phyloP scores from a whole-genome alignment of 2,888 invertebrate genomes.

The Anticlea derivata region DNA sequence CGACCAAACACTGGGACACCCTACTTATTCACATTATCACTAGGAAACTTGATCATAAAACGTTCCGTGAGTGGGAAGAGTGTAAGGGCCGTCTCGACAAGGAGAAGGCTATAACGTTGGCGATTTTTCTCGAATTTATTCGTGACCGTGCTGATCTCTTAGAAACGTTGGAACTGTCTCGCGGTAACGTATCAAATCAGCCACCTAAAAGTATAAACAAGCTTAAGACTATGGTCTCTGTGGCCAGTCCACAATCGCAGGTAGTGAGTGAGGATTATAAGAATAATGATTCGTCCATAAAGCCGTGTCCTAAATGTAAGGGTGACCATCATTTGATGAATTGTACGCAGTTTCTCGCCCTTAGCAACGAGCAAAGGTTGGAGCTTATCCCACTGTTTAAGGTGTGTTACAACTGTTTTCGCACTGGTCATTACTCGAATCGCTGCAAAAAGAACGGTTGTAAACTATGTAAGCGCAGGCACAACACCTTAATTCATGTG shows the following conservation, averaged over 20 bases:
- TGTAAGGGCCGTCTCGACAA: conserved; percentile 25
- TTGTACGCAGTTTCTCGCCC: conserved; percentile 32
- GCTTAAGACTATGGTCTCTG: conserved; percentile 1
- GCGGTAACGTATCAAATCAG: neutral
- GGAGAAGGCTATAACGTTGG: neutral
- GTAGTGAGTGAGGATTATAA: neutral
- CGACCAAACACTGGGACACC: conserved; percentile 36
- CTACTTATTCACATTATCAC: conserved; percentile 38
- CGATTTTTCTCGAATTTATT: neutral
- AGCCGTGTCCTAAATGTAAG: conserved; percentile 17
- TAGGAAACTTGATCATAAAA: conserved; percentile 35
- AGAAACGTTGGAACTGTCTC: conserved; percentile 27
- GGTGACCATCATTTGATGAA: conserved; percentile 28
- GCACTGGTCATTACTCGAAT: conserved; percentile 31
- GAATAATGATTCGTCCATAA: neutral
- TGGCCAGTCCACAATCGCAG: neutral
- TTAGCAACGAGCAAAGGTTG: conserved; percentile 28
- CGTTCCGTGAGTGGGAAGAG: conserved; percentile 40
- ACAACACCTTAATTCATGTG: conserved; percentile 24
- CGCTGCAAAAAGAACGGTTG: conserved; percentile 25
- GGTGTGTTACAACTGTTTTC: conserved; percentile 37
- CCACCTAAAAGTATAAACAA: neutral
- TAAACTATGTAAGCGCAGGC: conserved; percentile 21
- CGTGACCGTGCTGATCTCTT: conserved; percentile 34
- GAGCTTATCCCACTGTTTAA: conserved; percentile 28